A percentile compares a stretch with the other conserved stretches of the same genome.
Conservation (phyloP, 2,888 invertebrate species). For the Nephrotoma appendiculata region DNA sequence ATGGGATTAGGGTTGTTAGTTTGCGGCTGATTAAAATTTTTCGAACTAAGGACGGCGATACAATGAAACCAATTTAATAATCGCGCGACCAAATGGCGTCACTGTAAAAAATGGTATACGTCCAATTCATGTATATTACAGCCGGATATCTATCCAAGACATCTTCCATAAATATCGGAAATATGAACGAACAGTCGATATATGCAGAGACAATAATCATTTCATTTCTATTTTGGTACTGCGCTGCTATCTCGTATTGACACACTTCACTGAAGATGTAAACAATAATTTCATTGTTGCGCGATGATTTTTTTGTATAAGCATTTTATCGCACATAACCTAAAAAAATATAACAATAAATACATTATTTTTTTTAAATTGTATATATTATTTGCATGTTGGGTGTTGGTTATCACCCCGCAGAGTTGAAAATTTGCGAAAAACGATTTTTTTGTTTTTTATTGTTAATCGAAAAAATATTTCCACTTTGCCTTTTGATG, state of each 20-base stretch:
- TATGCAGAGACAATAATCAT: background rate
- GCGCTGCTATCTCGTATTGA: background rate
- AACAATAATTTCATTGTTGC: background rate
- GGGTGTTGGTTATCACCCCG: background rate
- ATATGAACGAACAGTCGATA: background rate
- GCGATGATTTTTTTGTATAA: background rate
- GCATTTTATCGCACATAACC: slow-evolving; percentile 1
- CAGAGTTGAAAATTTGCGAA: background rate
- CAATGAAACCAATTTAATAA: too few species aligned
- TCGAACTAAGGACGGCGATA: background rate
- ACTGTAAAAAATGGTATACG: too few species aligned
- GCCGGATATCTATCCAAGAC: background rate
- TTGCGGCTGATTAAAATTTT: background rate
- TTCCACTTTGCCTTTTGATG: background rate
- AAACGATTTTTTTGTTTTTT: background rate
- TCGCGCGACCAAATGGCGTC: too few species aligned
- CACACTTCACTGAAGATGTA: slow-evolving; percentile 1
- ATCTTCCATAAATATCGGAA: background rate
- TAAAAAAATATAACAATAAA: background rate
- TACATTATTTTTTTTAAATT: background rate
- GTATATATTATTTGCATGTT: background rate
- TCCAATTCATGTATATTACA: background rate
- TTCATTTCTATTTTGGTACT: background rate
- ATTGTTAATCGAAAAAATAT: background rate
- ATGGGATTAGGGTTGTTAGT: background rate